Base-by-base conservation (phyloP, 2,888 invertebrate genomes). In the Doris montereyensis region DNA sequence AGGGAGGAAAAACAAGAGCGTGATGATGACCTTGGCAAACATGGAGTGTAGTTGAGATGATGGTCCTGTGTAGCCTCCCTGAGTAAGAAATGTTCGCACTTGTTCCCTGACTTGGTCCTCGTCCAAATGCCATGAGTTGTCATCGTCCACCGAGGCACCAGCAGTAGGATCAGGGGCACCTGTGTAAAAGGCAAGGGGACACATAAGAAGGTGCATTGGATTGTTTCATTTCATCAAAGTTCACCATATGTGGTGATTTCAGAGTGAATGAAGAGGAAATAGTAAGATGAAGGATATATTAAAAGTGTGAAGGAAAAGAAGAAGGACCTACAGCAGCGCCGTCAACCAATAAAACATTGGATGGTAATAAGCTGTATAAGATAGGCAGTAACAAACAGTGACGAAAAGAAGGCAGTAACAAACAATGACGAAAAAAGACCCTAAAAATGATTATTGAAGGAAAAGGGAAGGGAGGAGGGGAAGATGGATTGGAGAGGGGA, bases 111-210 rank as follows among this genome's bases (percentile, higher is more conserved):
- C 95, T 93, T 96, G 96, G 88, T 95, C 95, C 89, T 96, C 96
- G 91, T 96, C 96, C 87, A 96, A 92, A 91, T 96, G 96, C 96
- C 96, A 96, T 70, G 95, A 94, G 89, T 96, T 95, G 86, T 95
- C 96, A 83, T 96, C 96, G 86, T 95, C 95, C 0, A 95, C 95
- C 78, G 95, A 95, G 0, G 95, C 95, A 1, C 96, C 96, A 0
- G 96, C 96, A 0, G 96, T 96, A 0, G 96, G 96, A 92, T 96
- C 96, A 0, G 96, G 96, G 3, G 96, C 96, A 28, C 96, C 96
- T 90, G 85, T 10, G 86, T 84, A n/a, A n/a, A n/a, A n/a, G n/a
- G n/a, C n/a, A n/a, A n/a, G n/a, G n/a, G n/a, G n/a, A n/a, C n/a
- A n/a, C n/a, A n/a, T n/a, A n/a, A n/a, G n/a, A n/a, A n/a, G n/a